Evolutionary conservation across 2,888 invertebrate genomes (phyloP).

Genomic region (Aethes cnicana): DNA sequence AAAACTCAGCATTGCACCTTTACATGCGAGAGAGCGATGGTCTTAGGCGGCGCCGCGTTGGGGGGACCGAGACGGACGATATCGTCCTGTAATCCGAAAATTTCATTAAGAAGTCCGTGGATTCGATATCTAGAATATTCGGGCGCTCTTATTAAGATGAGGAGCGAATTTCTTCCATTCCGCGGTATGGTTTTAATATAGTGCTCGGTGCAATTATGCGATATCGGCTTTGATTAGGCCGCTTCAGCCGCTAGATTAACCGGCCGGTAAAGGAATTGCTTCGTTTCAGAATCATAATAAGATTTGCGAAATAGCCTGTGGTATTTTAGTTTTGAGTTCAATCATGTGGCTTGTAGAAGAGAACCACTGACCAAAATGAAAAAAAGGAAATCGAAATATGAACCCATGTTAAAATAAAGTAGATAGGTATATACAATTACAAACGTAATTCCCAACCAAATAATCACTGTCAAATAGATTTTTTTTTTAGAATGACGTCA

Average conservation of each 20-base stretch:
- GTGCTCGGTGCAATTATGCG: constrained; percentile 60
- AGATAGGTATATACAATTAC: too few relatives aligned
- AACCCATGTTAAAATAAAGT: background rate
- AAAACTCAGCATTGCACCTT: constrained; percentile 80
- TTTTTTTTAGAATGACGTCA: constrained; percentile 24
- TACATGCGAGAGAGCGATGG: constrained; percentile 63
- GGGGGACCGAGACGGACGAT: constrained; percentile 50
- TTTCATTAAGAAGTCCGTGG: constrained; percentile 80
- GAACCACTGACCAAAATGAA: too few relatives aligned
- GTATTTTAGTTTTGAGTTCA: too few relatives aligned
- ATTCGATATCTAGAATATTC: constrained; percentile 78
- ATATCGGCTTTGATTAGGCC: constrained; percentile 38
- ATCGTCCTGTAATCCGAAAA: constrained; percentile 78
- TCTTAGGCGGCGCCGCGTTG: constrained; percentile 36
- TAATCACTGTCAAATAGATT: constrained; percentile 44
- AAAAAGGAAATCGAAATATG: too few relatives aligned
- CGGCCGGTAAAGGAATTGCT: background rate
- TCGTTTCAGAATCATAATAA: background rate
- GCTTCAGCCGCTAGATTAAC: background rate
- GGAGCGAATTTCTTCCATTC: constrained; percentile 64
- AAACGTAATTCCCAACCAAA: too few relatives aligned
- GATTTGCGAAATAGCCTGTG: too few relatives aligned
- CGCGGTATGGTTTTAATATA: constrained; percentile 66
- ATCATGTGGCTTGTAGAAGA: too few relatives aligned
- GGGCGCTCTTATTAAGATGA: constrained; percentile 68